Conservation (phyloP, 1,140 invertebrate species). For the Platyscapa corneri region DNA sequence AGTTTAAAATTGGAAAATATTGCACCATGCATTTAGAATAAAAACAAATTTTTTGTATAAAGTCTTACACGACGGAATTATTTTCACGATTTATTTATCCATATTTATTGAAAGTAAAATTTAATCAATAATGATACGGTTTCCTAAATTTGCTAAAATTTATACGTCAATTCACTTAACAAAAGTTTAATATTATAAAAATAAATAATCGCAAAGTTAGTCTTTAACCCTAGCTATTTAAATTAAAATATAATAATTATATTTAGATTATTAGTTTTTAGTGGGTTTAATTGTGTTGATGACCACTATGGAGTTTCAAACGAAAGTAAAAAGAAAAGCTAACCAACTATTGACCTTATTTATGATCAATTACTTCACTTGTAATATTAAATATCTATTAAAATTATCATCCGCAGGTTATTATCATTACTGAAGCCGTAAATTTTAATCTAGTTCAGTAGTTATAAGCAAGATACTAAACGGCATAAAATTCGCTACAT, state of each 20-base stretch:
- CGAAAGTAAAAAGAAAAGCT: background rate
- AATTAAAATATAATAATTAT: slow-evolving; percentile 2
- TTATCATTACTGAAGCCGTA: slow-evolving; percentile 21
- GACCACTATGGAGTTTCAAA: background rate
- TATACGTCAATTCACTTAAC: too few species aligned
- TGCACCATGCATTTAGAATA: too few species aligned
- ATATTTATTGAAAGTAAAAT: too few species aligned
- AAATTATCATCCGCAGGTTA: background rate
- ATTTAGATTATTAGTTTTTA: background rate
- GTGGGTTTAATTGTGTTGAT: background rate
- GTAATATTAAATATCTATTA: background rate
- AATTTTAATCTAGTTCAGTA: background rate
- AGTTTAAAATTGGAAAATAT: too few species aligned
- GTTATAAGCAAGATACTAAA: background rate
- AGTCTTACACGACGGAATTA: too few species aligned
- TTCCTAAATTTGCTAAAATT: too few species aligned
- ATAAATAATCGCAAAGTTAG: background rate
- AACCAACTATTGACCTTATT: background rate
- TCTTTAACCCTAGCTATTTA: background rate
- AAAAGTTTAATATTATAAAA: too few species aligned
- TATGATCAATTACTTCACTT: background rate
- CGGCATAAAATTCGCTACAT: slow-evolving; percentile 3
- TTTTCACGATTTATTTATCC: too few species aligned
- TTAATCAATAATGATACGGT: too few species aligned
- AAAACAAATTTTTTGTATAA: too few species aligned